A percentile compares a stretch with the other conserved stretches of the same genome.
Evolutionary conservation across 2,113 vertebrate genomes (phyloP).

Genomic region (Pteropus alecto): DNA sequence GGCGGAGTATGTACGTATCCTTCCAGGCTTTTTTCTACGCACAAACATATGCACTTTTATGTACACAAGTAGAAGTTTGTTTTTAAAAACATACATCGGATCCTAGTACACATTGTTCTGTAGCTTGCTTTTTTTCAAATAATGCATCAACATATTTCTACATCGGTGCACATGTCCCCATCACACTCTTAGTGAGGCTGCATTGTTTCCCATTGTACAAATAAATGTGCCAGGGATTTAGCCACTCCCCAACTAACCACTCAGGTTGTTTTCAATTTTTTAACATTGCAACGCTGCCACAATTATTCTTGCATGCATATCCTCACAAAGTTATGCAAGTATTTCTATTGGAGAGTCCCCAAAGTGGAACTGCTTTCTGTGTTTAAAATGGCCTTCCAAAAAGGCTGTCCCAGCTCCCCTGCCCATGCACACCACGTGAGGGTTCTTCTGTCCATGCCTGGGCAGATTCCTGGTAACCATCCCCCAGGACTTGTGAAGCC

Average conservation of each 20-base stretch:
- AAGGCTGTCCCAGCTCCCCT: background rate
- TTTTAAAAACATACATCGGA: background rate
- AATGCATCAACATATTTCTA: accelerated
- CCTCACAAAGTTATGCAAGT: too few relatives aligned
- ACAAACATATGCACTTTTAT: background rate
- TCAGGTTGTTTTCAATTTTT: background rate
- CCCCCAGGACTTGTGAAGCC: accelerated
- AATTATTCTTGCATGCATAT: accelerated
- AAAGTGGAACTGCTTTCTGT: background rate
- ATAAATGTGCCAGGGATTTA: accelerated
- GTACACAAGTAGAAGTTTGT: background rate
- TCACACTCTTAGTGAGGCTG: background rate
- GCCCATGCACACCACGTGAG: background rate
- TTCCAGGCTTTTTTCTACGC: background rate
- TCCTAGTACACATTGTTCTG: too few relatives aligned
- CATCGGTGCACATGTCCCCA: too few relatives aligned
- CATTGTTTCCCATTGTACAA: accelerated
- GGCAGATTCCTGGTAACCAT: accelerated
- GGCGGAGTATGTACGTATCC: accelerated
- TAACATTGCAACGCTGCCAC: accelerated
- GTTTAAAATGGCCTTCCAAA: background rate
- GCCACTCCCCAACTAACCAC: background rate
- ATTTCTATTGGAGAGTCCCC: background rate
- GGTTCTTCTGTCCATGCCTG: background rate
- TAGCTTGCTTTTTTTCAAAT: background rate